These are phyloP conservation scores for Podiceps cristatus DNA, from an alignment of 2,113 vertebrate genomes.

Conservation along the genomic window DNA sequence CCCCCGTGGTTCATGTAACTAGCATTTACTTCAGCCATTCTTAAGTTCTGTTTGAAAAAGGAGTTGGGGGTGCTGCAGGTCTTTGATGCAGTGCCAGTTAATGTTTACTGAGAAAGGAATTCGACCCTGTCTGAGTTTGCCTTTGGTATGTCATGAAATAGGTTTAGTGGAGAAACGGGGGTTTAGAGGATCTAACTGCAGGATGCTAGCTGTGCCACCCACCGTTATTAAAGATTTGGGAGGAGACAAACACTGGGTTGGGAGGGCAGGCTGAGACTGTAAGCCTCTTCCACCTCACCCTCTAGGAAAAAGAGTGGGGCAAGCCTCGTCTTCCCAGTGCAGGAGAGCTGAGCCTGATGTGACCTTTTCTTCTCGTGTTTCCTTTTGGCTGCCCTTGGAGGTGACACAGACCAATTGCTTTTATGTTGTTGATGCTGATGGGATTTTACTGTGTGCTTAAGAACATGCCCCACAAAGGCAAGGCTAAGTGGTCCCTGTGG, in stretches of 20 bases:
- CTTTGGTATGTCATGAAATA: not conserved
- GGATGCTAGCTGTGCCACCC: not conserved
- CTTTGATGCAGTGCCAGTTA: not conserved
- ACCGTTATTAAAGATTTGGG: not conserved
- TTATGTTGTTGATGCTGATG: not conserved
- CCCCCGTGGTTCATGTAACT: not conserved
- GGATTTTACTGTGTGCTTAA: not conserved
- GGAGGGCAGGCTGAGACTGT: not conserved
- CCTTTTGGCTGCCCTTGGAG: not conserved
- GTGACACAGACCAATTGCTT: not conserved
- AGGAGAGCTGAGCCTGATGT: not conserved
- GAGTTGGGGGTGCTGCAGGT: not conserved
- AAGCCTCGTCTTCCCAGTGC: too few relatives aligned
- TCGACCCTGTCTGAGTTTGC: not conserved
- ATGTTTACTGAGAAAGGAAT: not conserved
- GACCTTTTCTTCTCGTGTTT: not conserved
- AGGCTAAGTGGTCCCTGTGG: not conserved
- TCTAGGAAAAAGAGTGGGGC: not conserved
- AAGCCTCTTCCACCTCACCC: not conserved
- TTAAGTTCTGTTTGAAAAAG: not conserved
- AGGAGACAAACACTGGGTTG: not conserved
- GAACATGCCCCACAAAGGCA: not conserved
- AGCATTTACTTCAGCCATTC: not conserved
- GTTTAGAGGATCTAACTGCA: not conserved
- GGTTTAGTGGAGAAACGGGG: not conserved